phyloP scores from a whole-genome alignment of 1,140 invertebrate genomes.

The Scaptodrosophila lebanonensis region DNA sequence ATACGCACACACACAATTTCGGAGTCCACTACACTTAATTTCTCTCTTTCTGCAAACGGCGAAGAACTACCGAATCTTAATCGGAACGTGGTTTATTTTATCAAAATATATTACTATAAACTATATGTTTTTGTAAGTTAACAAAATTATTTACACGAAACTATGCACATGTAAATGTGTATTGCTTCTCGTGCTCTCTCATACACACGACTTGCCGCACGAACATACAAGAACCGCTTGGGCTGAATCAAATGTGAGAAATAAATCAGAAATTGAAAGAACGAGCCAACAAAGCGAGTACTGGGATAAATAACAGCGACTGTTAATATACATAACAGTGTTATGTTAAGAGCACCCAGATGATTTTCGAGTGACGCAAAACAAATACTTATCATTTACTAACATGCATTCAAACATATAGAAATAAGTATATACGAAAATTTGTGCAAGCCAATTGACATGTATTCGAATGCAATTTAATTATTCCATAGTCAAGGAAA shows the following conservation, averaged over 20 bases:
- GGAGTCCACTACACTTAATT: slow-evolving; percentile 7
- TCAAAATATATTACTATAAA: background rate
- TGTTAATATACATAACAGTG: background rate
- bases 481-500: background rate
- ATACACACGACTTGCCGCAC: slow-evolving; percentile 30
- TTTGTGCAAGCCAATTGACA: too few relatives aligned
- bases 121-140: background rate
- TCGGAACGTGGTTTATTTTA: too few relatives aligned
- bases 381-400: too few relatives aligned
- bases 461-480: slow-evolving; percentile 1
- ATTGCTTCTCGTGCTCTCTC: too few relatives aligned
- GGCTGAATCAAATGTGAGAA: too few relatives aligned
- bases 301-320: too few relatives aligned
- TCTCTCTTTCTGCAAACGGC: slow-evolving; percentile 7
- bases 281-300: slow-evolving; percentile 1
- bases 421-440: too few relatives aligned
- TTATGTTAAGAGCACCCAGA: too few relatives aligned
- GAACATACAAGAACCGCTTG: slow-evolving; percentile 13
- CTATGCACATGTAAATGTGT: too few relatives aligned
- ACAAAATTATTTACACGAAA: slow-evolving; percentile 7
- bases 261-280: slow-evolving; percentile 8
- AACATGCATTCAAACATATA: too few relatives aligned
- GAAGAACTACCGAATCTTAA: too few relatives aligned
- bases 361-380: too few relatives aligned
- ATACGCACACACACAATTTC: slow-evolving; percentile 12